phyloP scores from a whole-genome alignment of 2,888 invertebrate genomes.

The Plebejus melissa region DNA sequence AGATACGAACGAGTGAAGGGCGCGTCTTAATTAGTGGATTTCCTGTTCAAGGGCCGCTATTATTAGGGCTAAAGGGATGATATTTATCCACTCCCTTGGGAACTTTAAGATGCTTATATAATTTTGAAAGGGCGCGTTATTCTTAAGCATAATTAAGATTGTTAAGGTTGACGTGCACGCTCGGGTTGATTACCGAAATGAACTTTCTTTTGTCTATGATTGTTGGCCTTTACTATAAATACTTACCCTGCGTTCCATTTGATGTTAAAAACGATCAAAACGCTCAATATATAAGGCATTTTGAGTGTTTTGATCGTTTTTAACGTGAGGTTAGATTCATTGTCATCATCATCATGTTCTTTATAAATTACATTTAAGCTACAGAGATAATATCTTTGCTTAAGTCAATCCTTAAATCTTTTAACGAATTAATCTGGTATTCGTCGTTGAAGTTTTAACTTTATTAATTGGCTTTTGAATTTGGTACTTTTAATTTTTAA shows the following conservation, averaged over 20 bases:
- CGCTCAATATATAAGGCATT: too few relatives aligned
- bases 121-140: constrained; percentile 35
- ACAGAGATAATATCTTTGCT: too few relatives aligned
- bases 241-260: too few relatives aligned
- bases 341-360: neutral
- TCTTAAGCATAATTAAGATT: constrained; percentile 21
- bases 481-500: too few relatives aligned
- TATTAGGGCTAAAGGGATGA: constrained; percentile 45
- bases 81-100: constrained; percentile 41
- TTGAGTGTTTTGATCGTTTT: too few relatives aligned
- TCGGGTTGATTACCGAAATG: neutral
- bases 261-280: too few relatives aligned
- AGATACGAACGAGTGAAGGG: constrained; percentile 6
- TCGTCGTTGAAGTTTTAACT: too few relatives aligned
- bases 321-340: neutral
- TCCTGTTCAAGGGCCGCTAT: constrained; percentile 37
- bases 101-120: constrained; percentile 40
- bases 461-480: too few relatives aligned
- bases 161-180: constrained; percentile 14
- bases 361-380: neutral
- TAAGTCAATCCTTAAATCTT: too few relatives aligned
- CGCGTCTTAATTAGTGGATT: constrained; percentile 30
- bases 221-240: neutral
- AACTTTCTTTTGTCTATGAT: constrained; percentile 10
- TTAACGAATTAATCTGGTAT: too few relatives aligned